phyloP scores from a whole-genome alignment of 1,140 invertebrate genomes.

The Thereuonema tuberculata region DNA sequence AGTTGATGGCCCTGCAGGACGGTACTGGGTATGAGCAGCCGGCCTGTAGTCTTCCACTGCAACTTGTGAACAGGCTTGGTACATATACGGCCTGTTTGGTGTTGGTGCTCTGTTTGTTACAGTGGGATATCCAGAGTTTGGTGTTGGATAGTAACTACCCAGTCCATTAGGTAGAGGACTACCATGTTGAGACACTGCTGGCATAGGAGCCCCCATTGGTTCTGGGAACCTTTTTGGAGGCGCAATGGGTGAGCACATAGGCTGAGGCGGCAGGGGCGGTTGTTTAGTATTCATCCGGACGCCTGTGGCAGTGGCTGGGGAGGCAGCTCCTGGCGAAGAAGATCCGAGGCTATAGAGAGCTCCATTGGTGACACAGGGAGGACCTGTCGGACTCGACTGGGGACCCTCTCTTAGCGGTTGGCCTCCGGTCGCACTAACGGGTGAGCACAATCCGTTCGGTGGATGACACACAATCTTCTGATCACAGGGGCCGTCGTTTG shows the following conservation, averaged over 20 bases:
- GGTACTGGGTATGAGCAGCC: background rate
- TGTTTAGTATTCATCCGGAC: background rate
- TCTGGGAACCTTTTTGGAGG: background rate
- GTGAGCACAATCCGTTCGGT: slow-evolving; percentile 1
- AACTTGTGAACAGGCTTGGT: background rate
- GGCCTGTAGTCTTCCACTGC: background rate
- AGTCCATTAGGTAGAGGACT: slow-evolving; percentile 1
- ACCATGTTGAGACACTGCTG: background rate
- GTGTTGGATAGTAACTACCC: background rate
- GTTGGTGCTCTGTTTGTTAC: background rate
- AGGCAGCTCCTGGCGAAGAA: background rate
- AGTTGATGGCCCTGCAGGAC: background rate
- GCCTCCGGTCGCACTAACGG: too few species aligned
- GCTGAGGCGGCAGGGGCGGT: background rate
- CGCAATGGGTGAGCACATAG: background rate
- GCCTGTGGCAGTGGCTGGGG: background rate
- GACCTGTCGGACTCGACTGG: background rate
- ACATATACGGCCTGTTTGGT: background rate
- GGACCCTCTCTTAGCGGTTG: background rate
- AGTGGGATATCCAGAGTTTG: background rate
- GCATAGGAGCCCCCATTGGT: background rate
- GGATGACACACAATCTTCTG: background rate
- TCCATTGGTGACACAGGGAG: background rate
- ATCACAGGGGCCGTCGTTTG: background rate
- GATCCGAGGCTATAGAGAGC: background rate